These are phyloP conservation scores for Germaria angustata DNA, from an alignment of 2,888 invertebrate species.

Conservation along the genomic window DNA sequence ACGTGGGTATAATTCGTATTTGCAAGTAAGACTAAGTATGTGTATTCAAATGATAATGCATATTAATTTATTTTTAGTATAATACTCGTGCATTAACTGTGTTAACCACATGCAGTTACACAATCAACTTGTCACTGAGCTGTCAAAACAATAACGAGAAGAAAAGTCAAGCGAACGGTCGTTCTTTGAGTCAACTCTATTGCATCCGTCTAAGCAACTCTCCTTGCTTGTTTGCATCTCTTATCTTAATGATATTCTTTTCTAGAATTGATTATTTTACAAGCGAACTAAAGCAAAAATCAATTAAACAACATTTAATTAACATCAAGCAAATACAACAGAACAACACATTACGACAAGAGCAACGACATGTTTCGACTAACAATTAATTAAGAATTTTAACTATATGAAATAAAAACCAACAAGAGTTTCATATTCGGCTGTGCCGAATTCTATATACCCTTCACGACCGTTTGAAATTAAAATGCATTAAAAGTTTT, in stretches of 20 bases:
- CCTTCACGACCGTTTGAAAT: no score
- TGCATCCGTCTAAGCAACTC: neutral
- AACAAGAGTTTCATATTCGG: no score
- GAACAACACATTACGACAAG: conserved; percentile 1
- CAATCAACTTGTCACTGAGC: conserved; percentile 17
- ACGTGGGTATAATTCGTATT: neutral
- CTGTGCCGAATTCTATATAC: no score
- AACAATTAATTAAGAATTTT: conserved; percentile 40
- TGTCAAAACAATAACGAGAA: conserved; percentile 18
- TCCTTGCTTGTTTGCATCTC: neutral
- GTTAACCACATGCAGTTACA: conserved; percentile 27
- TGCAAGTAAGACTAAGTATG: neutral
- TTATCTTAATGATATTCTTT: conserved; percentile 18
- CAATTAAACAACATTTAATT: conserved; percentile 68
- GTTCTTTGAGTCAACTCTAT: neutral
- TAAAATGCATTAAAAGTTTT: no score
- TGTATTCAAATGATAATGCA: neutral
- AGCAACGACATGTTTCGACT: conserved; percentile 59
- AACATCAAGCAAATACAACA: conserved; percentile 18
- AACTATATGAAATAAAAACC: neutral
- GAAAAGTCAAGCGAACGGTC: conserved; percentile 6
- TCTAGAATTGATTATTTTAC: conserved; percentile 21
- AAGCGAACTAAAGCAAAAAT: conserved; percentile 37
- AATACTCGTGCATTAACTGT: conserved; percentile 8
- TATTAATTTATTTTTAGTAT: neutral